Evolutionary conservation across 1,140 invertebrate species (phyloP), one percentile per base, ranked within the genome.

Genomic region (Hyposmocoma kahamanoa): DNA sequence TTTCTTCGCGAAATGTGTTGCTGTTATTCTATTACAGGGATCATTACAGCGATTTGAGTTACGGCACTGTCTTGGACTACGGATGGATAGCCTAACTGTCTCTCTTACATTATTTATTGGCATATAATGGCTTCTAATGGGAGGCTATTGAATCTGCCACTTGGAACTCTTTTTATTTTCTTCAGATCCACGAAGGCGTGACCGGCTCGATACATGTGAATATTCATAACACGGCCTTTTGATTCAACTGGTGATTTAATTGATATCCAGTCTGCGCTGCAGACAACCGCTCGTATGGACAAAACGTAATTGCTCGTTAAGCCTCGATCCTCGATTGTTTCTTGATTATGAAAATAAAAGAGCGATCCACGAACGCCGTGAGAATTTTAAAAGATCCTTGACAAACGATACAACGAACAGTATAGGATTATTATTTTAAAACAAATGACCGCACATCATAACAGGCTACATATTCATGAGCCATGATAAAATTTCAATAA

Each of bases 301-400:
- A 68, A 72, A 83, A 72, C 67, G 61, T 75, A 80, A 80, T 80
- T 81, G 72, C 78, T 84, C 74, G 78, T 84, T 80, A 84, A 72
- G 67, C 42, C 60, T 56, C 62, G 61, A 79, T 76, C 55, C 68
- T 66, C 74, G 70, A 81, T 84, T 84, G 80, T 84, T 83, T 65
- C 65, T 81, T 67, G 66, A 75, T 74, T 63, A 68, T 70, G 50
- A 75, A 77, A 77, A 73, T 70, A 77, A 77, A 69, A 67, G 54
- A 58, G 50, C 47, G 45, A 52, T 44, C 47, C 50, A 47, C 52
- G 53, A 62, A 45, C 50, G 60, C 59, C 58, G 56, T 56, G 59
- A 56, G 49, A 68, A 68, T 60, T 48, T 56, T 68, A 65, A 72
- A 60, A 46, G 52, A 51, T 57, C 42, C 28, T 46, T 61, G 59